Evolutionary conservation across 2,797 vertebrate genomes (phyloP).

Genomic region (Enteromius radiatus): DNA sequence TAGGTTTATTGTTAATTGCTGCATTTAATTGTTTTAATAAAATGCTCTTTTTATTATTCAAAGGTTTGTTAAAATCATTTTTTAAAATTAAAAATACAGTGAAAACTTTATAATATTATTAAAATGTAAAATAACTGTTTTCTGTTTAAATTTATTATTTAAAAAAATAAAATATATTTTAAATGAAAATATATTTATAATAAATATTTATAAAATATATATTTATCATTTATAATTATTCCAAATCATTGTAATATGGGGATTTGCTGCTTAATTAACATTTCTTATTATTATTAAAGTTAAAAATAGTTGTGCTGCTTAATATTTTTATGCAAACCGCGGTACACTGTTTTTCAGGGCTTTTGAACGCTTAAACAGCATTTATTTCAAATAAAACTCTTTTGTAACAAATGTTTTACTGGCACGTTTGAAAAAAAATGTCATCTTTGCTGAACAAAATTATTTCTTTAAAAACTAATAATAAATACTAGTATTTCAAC

Average conservation of each 20-base stretch:
- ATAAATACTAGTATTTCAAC: background rate
- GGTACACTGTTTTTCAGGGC: background rate
- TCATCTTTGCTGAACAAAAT: background rate
- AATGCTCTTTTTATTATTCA: background rate
- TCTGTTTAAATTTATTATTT: background rate
- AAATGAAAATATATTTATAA: too few relatives aligned
- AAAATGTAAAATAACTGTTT: background rate
- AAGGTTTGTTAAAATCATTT: background rate
- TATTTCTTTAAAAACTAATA: background rate
- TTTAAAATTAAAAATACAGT: background rate
- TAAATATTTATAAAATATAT: too few relatives aligned
- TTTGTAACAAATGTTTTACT: background rate
- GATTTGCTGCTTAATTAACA: background rate
- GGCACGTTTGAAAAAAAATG: background rate
- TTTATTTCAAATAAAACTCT: background rate
- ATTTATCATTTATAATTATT: too few relatives aligned
- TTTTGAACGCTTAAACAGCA: background rate
- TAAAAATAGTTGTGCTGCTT: background rate
- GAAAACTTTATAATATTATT: background rate
- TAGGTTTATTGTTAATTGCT: too few relatives aligned
- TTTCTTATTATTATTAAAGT: background rate
- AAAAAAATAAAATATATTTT: background rate
- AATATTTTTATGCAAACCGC: background rate
- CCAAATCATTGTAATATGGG: background rate
- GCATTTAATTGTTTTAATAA: background rate